Base-by-base conservation (phyloP, 2,113 vertebrate genomes). In the Siniperca chuatsi region DNA sequence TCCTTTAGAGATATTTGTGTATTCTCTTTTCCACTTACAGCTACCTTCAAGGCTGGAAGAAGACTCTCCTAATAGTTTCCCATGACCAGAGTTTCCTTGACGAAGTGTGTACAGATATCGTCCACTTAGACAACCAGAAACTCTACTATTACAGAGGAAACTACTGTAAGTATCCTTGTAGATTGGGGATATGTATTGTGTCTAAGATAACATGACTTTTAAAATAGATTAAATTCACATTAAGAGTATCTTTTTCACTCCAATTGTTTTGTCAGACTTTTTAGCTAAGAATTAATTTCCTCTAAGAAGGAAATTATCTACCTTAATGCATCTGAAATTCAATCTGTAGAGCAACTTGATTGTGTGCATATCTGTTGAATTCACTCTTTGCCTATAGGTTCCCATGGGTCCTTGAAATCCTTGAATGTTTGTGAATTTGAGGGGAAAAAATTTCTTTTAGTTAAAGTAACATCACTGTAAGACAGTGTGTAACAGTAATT, bases 21-120 rank as follows among this genome's bases (percentile, higher is more conserved):
- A 0, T 33, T 23, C 1, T 57, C 2, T 72, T 55, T 40, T 40
- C 20, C 16, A 11, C 64, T 54, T 55, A 6, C 86, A 98, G 97
- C 84, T 99, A 99, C 89, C 96, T 98, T 65, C 97, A 98, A 89
- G 95, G 96, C 74, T 98, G 98, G 97, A 97, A 97, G 94, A 98
- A 98, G 92, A 98, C 98, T 0, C 91, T 99, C 11, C 95, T 99
- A 35, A 97, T 98, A 3, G 97, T 99, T 61, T 98, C 97, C 60
- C 98, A 99, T 0, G 98, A 99, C 95, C 97, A 99, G 85, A 97
- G 98, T 35, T 99, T 99, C 92, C 93, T 99, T 21, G 98, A 99
- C 0, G 98, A 99, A 0, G 97, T 98, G 42, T 99, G 98, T 89
- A 98, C 98, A 0, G 98, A 99, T 68, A 97, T 99, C 61, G 91